A percentile compares a stretch with the other conserved stretches of the same genome.
These are phyloP conservation scores for Erpobdella octoculata DNA, from an alignment of 2,888 invertebrate genomes.

Conservation along the genomic window DNA sequence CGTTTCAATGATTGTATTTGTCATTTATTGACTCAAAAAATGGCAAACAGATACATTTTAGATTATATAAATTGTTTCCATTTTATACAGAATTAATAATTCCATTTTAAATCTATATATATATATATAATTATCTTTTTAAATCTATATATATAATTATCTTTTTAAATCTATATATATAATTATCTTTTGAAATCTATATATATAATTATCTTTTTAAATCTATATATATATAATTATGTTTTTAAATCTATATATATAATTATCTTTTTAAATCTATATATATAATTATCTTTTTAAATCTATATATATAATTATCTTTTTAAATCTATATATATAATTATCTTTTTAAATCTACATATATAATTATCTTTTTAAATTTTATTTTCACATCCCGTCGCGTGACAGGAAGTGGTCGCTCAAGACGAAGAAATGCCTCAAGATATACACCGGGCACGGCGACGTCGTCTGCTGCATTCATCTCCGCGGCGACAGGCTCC, in stretches of 20 bases:
- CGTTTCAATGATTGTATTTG: too few relatives aligned
- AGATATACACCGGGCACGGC: constrained; percentile 50
- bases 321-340: constrained; percentile 10
- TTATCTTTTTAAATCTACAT: neutral
- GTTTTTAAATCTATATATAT: neutral
- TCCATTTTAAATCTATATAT: neutral
- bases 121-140: neutral
- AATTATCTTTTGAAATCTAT: constrained; percentile 16
- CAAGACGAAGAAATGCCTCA: constrained; percentile 48
- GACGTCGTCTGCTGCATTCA: constrained; percentile 48
- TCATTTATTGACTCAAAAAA: too few relatives aligned
- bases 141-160: neutral
- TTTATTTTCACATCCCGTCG: neutral
- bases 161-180: neutral
- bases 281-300: constrained; percentile 23
- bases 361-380: neutral
- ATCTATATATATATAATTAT: constrained; percentile 14
- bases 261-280: constrained; percentile 21
- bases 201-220: constrained; percentile 28
- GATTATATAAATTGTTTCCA: neutral
- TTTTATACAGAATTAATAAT: neutral
- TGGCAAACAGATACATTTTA: neutral
- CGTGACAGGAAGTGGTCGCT: constrained; percentile 49
- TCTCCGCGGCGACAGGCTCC: constrained; percentile 43
- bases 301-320: constrained; percentile 23